Conservation (phyloP, 2,797 vertebrate genomes). For the Phyllotis vaccarum region DNA sequence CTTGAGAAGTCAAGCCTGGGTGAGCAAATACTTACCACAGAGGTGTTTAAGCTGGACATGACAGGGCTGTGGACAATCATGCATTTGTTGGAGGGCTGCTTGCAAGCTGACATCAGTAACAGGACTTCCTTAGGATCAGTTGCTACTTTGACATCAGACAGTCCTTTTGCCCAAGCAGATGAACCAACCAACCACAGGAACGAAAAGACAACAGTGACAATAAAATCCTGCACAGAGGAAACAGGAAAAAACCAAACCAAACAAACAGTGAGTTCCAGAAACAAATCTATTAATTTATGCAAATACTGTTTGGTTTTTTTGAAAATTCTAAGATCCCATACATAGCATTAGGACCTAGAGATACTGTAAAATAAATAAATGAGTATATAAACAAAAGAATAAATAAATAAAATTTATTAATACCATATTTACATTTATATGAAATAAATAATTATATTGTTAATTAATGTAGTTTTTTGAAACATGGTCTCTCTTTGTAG, state of each 20-base stretch:
- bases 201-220: conserved; percentile 98
- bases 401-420: not conserved
- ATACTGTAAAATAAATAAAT: not conserved
- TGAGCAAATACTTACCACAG: conserved; percentile 93
- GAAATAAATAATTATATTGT: not conserved
- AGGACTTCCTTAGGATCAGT: conserved; percentile 96
- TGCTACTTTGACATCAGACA: conserved; percentile 96
- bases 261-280: not conserved
- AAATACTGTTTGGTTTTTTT: not conserved
- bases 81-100: conserved; percentile 94
- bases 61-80: conserved; percentile 92
- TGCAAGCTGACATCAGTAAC: conserved; percentile 96
- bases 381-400: not conserved
- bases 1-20: not conserved
- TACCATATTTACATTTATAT: not conserved
- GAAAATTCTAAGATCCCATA: conserved; percentile 30
- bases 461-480: not conserved
- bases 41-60: conserved; percentile 98
- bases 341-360: not conserved
- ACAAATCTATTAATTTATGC: not conserved
- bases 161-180: conserved; percentile 98
- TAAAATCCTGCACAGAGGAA: conserved; percentile 92
- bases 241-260: not conserved
- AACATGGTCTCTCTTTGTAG: not conserved
- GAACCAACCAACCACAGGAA: conserved; percentile 99